Conservation (phyloP, 2,888 invertebrate species). For the Cistogaster globosa region DNA sequence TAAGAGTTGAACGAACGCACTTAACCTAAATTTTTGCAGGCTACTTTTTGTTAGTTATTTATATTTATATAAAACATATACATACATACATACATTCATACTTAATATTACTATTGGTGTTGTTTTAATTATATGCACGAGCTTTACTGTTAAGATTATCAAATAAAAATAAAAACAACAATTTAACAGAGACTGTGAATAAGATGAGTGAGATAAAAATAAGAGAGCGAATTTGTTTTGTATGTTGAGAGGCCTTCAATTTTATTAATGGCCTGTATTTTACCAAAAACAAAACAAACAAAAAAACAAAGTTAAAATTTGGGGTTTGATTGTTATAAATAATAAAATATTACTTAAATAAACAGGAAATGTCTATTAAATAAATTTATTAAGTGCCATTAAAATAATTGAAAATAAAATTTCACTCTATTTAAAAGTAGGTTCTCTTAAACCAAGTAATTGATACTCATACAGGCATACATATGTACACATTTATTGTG, state of each 20-base stretch:
- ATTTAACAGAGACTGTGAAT: constrained; percentile 4
- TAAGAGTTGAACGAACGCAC: constrained; percentile 83
- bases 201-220: constrained; percentile 8
- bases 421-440: background rate
- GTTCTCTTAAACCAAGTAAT: background rate
- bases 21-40: constrained; percentile 81
- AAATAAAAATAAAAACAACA: constrained; percentile 18
- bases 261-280: constrained; percentile 23
- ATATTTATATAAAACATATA: constrained; percentile 19
- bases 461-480: too few relatives aligned
- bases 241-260: constrained; percentile 63
- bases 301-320: constrained; percentile 27
- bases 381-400: background rate
- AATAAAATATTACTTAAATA: constrained; percentile 59
- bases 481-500: too few relatives aligned
- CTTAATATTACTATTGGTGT: constrained; percentile 4
- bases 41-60: constrained; percentile 38
- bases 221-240: background rate
- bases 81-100: constrained; percentile 28
- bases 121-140: constrained; percentile 62
- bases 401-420: background rate
- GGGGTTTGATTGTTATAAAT: constrained; percentile 53
- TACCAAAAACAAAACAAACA: background rate
- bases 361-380: constrained; percentile 62
- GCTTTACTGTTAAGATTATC: constrained; percentile 61